phyloP scores from a whole-genome alignment of 2,888 invertebrate genomes.

The Entomobrya proxima region DNA sequence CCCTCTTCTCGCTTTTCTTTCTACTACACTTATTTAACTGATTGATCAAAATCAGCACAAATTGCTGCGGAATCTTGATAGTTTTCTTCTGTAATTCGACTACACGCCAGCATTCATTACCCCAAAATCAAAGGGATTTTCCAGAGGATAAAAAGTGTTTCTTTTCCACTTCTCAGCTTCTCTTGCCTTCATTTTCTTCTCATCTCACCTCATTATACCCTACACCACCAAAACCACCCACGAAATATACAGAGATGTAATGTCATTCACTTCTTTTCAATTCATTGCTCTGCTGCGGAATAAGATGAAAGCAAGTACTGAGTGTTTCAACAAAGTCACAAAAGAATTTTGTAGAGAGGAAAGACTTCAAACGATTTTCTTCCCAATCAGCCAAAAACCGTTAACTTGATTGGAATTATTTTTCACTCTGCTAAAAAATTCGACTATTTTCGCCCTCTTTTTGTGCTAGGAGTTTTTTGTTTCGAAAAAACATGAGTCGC shows the following conservation, averaged over 20 bases:
- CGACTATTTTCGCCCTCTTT: no score
- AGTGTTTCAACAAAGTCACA: background rate
- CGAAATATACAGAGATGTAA: no score
- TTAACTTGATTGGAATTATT: no score
- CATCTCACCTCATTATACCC: slow-evolving; percentile 29
- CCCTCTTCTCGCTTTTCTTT: background rate
- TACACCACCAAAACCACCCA: no score
- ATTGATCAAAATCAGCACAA: slow-evolving; percentile 9
- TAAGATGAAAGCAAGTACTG: background rate
- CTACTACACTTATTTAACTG: background rate
- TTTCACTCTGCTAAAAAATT: no score
- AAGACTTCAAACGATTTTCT: background rate
- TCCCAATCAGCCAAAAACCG: background rate
- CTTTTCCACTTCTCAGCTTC: background rate
- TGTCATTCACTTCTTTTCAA: background rate
- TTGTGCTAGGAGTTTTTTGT: no score
- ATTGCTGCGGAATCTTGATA: no score
- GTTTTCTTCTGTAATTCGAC: no score
- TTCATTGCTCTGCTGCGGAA: background rate
- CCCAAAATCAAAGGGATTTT: background rate
- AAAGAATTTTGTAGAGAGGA: background rate
- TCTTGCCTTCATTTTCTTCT: background rate
- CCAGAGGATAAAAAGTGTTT: background rate
- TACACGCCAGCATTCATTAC: background rate
- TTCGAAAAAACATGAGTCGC: background rate